phyloP scores from a whole-genome alignment of 2,113 vertebrate species.

The Scomber colias region DNA sequence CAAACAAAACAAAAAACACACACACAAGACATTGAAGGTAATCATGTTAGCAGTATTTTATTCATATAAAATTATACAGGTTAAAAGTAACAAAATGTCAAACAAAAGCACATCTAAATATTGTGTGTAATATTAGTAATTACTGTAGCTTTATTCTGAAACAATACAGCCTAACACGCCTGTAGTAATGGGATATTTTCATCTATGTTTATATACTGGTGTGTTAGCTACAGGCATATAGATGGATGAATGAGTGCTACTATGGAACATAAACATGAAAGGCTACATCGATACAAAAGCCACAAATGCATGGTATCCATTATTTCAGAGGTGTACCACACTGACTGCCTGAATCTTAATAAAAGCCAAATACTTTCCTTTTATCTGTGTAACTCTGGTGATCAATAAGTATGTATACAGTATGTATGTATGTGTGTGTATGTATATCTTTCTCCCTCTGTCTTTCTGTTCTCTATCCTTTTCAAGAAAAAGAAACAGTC shows the following conservation, averaged over 20 bases:
- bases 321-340: conserved; percentile 16
- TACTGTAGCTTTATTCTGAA: background rate
- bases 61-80: no score
- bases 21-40: no score
- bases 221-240: background rate
- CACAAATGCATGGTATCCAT: conserved; percentile 8
- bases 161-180: background rate
- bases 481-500: conserved; percentile 36
- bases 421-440: background rate
- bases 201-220: background rate
- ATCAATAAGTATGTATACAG: conserved; percentile 28
- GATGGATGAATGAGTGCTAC: background rate
- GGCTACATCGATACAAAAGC: background rate
- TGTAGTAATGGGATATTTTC: background rate
- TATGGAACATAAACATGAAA: conserved; percentile 17
- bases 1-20: background rate
- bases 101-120: no score
- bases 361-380: conserved; percentile 44
- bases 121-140: background rate
- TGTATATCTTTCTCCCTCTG: background rate
- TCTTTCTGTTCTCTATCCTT: conserved; percentile 43
- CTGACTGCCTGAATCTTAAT: conserved; percentile 25
- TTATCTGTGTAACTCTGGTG: conserved; percentile 33
- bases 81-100: no score
- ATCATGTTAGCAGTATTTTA: no score